Base-by-base conservation (phyloP, 2,113 vertebrate species). In the Saccopteryx leptura region DNA sequence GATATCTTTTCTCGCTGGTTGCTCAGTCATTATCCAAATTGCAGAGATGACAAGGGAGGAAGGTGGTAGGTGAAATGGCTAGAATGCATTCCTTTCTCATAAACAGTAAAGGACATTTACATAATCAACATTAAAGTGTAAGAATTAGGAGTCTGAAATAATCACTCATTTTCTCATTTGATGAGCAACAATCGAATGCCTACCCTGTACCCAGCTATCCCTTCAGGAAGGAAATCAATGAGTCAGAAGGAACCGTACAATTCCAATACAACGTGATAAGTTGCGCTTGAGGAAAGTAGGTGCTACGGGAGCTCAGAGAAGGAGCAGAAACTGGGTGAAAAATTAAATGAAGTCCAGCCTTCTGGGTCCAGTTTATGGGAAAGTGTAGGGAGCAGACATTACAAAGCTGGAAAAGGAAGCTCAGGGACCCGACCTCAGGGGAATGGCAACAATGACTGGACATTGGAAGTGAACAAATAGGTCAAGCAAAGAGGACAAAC, bases 141-240 rank as follows among this genome's bases (percentile, higher is more conserved):
- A 92, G 48, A 92, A 92, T 89, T 65, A n/a, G 17, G 14, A 52
- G 4, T 54, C n/a, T n/a, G 26, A 87, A 93, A 60, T 7, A 85
- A 31, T 63, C n/a, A 31, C 54, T 60, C 21, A 58, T 89, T 61
- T 91, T 31, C 11, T 91, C 31, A 83, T 75, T 84, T 48, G n/a
- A 52, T 60, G 33, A 89, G 18, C 6, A 68, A 54, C 60, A 83
- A 71, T n/a, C 75, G 21, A 84, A 65, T 7, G 0, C 4, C 17
- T 52, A 19, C 1, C 33, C 33, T 79, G 9, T 69, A 69, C 31
- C 21, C 61, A 65, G 31, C 4, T 79, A 56, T 26, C 2, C 5
- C 31, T 86, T 8, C 66, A 87, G 15, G 7, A 18, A 66, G 31
- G 31, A 63, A 52, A 17, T 68, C n/a, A 79, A 2, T 24, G 28